phyloP scores from a whole-genome alignment of 2,888 invertebrate genomes.

The Spisula subtruncata region DNA sequence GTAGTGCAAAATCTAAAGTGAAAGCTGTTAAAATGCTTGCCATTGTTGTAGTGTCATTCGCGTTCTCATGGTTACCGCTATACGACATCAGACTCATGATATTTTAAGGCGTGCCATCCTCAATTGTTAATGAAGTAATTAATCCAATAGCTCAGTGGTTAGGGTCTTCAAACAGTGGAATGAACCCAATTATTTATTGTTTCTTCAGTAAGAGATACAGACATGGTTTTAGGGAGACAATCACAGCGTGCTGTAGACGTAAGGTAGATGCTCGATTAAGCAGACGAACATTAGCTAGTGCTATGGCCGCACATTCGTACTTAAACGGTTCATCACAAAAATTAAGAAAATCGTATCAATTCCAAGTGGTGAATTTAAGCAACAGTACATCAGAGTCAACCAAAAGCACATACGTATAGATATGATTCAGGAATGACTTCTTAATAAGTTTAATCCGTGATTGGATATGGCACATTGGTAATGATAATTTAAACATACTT shows the following conservation, averaged over 20 bases:
- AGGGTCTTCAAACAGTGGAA: constrained; percentile 97
- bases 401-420: constrained; percentile 34
- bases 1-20: constrained; percentile 93
- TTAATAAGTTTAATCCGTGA: neutral
- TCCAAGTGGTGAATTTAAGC: constrained; percentile 39
- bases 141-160: constrained; percentile 98
- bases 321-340: constrained; percentile 50
- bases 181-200: constrained; percentile 97
- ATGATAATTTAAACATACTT: too few species aligned
- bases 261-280: constrained; percentile 38
- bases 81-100: constrained; percentile 93
- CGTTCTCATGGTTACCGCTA: constrained; percentile 96
- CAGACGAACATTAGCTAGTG: constrained; percentile 47
- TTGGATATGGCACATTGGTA: too few species aligned
- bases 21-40: constrained; percentile 98
- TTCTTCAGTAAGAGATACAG: constrained; percentile 98
- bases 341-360: constrained; percentile 44
- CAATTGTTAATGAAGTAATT: constrained; percentile 91
- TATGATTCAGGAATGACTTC: neutral
- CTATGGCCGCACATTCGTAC: constrained; percentile 57
- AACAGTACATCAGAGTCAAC: constrained; percentile 28
- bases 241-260: constrained; percentile 54
- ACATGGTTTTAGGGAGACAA: constrained; percentile 91
- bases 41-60: constrained; percentile 97
- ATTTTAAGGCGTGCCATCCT: constrained; percentile 52